Evolutionary conservation across 2,888 invertebrate species (phyloP), one percentile per base, ranked within the genome.

Genomic region (Tethea ocularis): DNA sequence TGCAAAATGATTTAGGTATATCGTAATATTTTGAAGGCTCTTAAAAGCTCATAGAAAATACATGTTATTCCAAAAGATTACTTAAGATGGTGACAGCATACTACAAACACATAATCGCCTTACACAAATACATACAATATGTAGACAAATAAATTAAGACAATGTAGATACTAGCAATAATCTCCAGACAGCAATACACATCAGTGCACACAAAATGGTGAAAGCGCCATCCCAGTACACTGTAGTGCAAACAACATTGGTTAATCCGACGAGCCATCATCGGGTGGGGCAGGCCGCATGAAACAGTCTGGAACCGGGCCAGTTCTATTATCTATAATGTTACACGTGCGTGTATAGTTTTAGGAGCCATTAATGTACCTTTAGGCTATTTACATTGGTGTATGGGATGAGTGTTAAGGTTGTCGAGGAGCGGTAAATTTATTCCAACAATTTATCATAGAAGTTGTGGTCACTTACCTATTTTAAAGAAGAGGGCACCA

Each of bases 241-340:
- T 46, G 10, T 46, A 46, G 46, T 74, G 70, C 78, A 77, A 80
- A 80, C 76, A 81, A 72, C 82, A 77, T 75, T 68, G 79, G 81
- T 86, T 88, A 88, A 88, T 88, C 87, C 83, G 38, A 62, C 60
- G 62, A 10, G 46, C 46, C 80, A 82, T 86, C 86, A 87, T 83
- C 84, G 81, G 65, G 68, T 66, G 70, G 70, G 65, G 68, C 67
- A 69, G 69, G 46, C 46, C 46, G 46, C 46, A 7, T 46, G 46
- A 46, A 84, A 86, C 84, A 77, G 79, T 80, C 84, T 89, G 89
- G 89, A 85, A 76, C 77, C 51, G 26, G 53, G 88, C 89, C 89
- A 89, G 86, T 75, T 83, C 85, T 82, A 86, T 84, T 87, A 89
- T 82, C 82, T 83, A 57, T 58, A 58, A 57, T 57, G 59, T 63